Evolutionary conservation across 2,113 vertebrate genomes (phyloP), one percentile per base, ranked within the genome.

Genomic region (Pollachius pollachius): DNA sequence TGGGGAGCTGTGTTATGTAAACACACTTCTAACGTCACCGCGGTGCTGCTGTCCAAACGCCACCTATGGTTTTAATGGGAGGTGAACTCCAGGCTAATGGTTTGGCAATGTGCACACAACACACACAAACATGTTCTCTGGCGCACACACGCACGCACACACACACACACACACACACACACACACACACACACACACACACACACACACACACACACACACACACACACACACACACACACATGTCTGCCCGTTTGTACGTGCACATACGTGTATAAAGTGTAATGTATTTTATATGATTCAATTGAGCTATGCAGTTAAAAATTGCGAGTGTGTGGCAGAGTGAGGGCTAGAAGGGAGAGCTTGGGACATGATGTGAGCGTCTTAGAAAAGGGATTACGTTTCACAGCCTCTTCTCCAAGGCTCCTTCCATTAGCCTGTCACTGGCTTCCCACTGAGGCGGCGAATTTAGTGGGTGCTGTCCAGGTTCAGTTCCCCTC

Each of bases 1-100:
- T 71, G 69, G 5, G 62, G 73, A 72, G 77, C 65, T 62, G 62
- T 56, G 63, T 72, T 74, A 77, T 64, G 66, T 58, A 82, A 84
- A 82, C 73, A 78, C 60, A 30, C 61, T 73, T 69, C 66, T 12
- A 67, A 78, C 62, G 41, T 52, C 52, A 65, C 71, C 27, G 57
- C 34, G 15, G 65, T 70, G 62, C 64, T 15, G 0, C 23, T 18
- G 52, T 9, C 65, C 12, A 73, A 62, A 64, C 3, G 27, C 0
- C 8, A 25, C 66, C 52, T 34, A 15, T 1, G 62, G 54, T 72
- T 48, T 82, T 78, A 75, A 72, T 56, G 68, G 56, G 72, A 82
- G 78, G 76, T 77, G 68, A 60, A 75, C 41, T 61, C 70, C 16
- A 30, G 54, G 62, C 15, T 18, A 67, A 9, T 30, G 4, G 13